phyloP scores from a whole-genome alignment of 2,888 invertebrate genomes.

The Andricus curvator region DNA sequence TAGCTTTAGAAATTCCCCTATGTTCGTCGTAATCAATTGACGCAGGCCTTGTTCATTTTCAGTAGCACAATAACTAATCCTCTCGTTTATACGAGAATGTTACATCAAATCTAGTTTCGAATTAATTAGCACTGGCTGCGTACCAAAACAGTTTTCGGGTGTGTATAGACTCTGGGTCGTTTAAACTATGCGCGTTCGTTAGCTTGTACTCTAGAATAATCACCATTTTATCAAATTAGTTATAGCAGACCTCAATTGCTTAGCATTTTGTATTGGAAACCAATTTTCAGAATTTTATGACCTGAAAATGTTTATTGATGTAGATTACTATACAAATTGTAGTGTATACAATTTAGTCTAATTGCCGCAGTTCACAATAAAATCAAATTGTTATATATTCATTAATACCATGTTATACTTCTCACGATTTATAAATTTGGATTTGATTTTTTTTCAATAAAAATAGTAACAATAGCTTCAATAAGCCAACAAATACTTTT shows the following conservation, averaged over 20 bases:
- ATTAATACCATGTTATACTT: no score
- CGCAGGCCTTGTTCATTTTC: background rate
- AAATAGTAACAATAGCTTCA: no score
- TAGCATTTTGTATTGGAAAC: background rate
- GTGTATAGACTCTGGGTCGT: background rate
- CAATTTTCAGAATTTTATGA: background rate
- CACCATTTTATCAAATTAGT: constrained; percentile 35
- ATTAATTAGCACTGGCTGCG: constrained; percentile 34
- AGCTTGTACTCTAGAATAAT: constrained; percentile 27
- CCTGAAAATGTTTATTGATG: background rate
- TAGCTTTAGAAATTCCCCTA: background rate
- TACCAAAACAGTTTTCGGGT: constrained; percentile 31
- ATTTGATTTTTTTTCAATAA: no score
- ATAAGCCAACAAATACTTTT: no score
- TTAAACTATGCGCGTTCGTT: constrained; percentile 33
- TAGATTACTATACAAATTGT: background rate
- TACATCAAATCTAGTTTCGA: constrained; percentile 36
- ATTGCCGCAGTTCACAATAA: no score
- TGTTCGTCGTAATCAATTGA: constrained; percentile 11
- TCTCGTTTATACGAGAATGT: constrained; percentile 28
- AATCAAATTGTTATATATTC: no score
- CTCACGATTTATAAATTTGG: no score
- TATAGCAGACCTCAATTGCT: constrained; percentile 6
- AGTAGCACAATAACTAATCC: constrained; percentile 18
- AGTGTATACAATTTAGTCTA: background rate